Evolutionary conservation across 2,797 vertebrate genomes (phyloP).

Genomic region (Myotis planiceps): DNA sequence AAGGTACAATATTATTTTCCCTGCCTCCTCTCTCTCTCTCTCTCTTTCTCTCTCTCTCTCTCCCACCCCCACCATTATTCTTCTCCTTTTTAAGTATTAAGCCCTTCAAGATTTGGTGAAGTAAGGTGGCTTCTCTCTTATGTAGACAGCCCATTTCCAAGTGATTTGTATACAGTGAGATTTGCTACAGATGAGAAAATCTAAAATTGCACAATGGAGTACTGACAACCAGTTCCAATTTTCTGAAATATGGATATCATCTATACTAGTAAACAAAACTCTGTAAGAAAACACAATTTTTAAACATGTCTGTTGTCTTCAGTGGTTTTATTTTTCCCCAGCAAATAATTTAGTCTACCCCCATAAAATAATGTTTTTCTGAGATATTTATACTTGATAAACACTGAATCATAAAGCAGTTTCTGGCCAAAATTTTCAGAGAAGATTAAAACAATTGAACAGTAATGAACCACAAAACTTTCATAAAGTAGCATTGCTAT

Average conservation of each 20-base stretch:
- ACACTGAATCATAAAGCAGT: background rate
- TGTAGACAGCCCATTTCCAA: background rate
- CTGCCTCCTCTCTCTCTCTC: background rate
- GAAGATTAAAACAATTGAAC: background rate
- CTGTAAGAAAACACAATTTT: background rate
- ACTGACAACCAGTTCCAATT: background rate
- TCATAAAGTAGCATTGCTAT: background rate
- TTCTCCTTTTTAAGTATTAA: background rate
- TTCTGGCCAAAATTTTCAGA: constrained; percentile 10
- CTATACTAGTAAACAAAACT: background rate
- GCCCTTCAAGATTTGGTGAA: background rate
- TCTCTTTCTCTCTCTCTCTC: background rate
- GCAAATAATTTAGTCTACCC: background rate
- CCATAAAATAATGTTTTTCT: background rate
- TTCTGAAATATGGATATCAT: background rate
- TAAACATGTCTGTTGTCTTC: background rate
- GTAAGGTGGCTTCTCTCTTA: background rate
- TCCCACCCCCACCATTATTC: background rate
- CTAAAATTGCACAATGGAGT: background rate
- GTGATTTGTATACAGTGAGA: background rate
- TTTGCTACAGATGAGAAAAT: background rate
- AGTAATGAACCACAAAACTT: background rate
- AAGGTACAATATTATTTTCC: background rate
- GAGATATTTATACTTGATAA: background rate
- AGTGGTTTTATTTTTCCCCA: background rate